phyloP scores from a whole-genome alignment of 2,797 vertebrate genomes.

The Kryptolebias ocellatus region DNA sequence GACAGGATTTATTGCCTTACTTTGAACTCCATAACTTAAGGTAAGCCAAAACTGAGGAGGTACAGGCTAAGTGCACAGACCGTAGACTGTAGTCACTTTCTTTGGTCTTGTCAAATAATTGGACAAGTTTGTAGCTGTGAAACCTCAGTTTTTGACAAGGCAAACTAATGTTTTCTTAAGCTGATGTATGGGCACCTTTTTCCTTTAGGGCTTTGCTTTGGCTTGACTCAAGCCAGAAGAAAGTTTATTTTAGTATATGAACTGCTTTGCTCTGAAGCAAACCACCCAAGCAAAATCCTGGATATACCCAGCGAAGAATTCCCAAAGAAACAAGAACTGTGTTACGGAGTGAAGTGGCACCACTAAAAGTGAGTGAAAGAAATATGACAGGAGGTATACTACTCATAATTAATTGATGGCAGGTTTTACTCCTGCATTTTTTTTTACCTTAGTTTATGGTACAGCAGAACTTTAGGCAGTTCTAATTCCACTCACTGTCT shows the following conservation, averaged over 20 bases:
- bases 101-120: conserved; percentile 61
- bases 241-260: conserved; percentile 83
- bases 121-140: conserved; percentile 68
- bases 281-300: conserved; percentile 77
- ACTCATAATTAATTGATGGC: conserved; percentile 58
- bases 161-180: conserved; percentile 76
- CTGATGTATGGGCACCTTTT: conserved; percentile 74
- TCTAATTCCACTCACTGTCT: conserved; percentile 59
- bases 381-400: conserved; percentile 52
- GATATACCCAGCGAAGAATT: conserved; percentile 74
- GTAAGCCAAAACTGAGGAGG: conserved; percentile 42
- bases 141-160: conserved; percentile 71
- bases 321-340: conserved; percentile 71
- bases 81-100: conserved; percentile 50
- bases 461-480: conserved; percentile 49
- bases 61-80: conserved; percentile 42
- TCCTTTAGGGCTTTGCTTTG: conserved; percentile 79
- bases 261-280: conserved; percentile 79
- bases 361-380: conserved; percentile 52
- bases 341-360: conserved; percentile 70
- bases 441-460: conserved; percentile 56
- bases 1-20: conserved; percentile 44
- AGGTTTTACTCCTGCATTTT: conserved; percentile 37
- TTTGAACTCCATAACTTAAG: conserved; percentile 40
- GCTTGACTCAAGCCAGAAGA: conserved; percentile 76